phyloP scores from a whole-genome alignment of 2,888 invertebrate species.

The Morpho deidamia region DNA sequence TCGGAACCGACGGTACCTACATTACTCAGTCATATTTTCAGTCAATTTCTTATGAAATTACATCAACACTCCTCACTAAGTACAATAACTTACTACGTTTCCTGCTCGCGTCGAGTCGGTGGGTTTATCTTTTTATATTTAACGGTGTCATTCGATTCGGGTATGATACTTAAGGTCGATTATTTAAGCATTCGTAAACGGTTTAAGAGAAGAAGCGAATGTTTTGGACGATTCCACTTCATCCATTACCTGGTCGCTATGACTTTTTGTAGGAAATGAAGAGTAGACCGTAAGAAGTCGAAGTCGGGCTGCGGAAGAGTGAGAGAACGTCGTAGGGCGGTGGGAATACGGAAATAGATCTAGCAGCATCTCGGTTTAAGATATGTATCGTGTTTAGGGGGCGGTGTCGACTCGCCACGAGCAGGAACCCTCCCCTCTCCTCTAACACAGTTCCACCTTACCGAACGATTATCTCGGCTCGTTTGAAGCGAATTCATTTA shows the following conservation, averaged over 20 bases:
- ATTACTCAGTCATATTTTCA: constrained; percentile 77
- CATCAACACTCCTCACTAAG: constrained; percentile 61
- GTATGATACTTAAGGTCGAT: too few relatives aligned
- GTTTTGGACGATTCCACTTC: too few relatives aligned
- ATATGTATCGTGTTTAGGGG: too few relatives aligned
- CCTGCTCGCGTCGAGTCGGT: constrained; percentile 38
- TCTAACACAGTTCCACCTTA: constrained; percentile 74
- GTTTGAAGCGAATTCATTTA: constrained; percentile 37
- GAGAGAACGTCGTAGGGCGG: too few relatives aligned
- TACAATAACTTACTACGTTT: constrained; percentile 56
- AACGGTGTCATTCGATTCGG: background rate
- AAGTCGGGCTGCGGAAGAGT: too few relatives aligned
- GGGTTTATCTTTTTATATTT: background rate
- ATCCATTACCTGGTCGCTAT: constrained; percentile 51
- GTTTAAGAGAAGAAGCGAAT: too few relatives aligned
- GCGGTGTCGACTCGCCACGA: constrained; percentile 23
- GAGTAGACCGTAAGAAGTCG: too few relatives aligned
- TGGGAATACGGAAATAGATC: too few relatives aligned
- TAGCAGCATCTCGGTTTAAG: too few relatives aligned
- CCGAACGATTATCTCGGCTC: constrained; percentile 57
- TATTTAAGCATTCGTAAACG: too few relatives aligned
- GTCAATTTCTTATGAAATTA: constrained; percentile 75
- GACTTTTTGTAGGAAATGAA: constrained; percentile 32
- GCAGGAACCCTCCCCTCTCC: constrained; percentile 45
- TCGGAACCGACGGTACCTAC: constrained; percentile 69